These are phyloP conservation scores for Scomber scombrus DNA, from an alignment of 2,113 vertebrate species.

Conservation along the genomic window DNA sequence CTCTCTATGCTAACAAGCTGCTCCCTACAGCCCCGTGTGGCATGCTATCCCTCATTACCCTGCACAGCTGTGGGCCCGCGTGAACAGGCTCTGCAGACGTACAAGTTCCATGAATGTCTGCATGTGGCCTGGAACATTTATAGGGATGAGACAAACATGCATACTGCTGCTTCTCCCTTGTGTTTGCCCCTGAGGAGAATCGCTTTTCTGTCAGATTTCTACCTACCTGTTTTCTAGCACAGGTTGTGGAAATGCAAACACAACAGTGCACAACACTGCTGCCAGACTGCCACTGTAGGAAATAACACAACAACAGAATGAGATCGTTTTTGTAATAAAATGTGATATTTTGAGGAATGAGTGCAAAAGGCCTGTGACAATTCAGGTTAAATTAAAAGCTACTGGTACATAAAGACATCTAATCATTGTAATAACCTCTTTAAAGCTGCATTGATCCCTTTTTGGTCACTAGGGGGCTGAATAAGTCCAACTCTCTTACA, in stretches of 20 bases:
- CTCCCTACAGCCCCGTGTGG: conserved; percentile 64
- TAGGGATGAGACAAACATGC: conserved; percentile 35
- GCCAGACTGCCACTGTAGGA: conserved; percentile 36
- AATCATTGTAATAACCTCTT: not conserved
- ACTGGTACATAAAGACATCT: not conserved
- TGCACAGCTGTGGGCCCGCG: conserved; percentile 52
- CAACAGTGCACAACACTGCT: conserved; percentile 13
- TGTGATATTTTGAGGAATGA: not conserved
- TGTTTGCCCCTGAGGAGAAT: conserved; percentile 46
- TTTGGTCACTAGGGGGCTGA: not conserved
- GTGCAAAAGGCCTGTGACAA: not conserved
- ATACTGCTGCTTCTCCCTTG: conserved; percentile 37
- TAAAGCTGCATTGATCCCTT: not conserved
- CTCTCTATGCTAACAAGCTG: conserved; percentile 81
- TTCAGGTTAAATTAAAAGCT: not conserved
- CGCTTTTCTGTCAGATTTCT: conserved; percentile 50
- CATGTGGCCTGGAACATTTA: conserved; percentile 39
- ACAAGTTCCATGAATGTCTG: conserved; percentile 22
- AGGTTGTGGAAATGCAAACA: conserved; percentile 50
- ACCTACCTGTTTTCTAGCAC: conserved; percentile 36
- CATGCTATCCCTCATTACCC: conserved; percentile 73
- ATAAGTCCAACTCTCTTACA: not conserved
- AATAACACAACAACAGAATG: conserved; percentile 9
- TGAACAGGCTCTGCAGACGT: conserved; percentile 28
- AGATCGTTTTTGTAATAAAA: no score